Evolutionary conservation across 2,888 invertebrate species (phyloP), one percentile per base, ranked within the genome.

Genomic region (Coremacera marginata): DNA sequence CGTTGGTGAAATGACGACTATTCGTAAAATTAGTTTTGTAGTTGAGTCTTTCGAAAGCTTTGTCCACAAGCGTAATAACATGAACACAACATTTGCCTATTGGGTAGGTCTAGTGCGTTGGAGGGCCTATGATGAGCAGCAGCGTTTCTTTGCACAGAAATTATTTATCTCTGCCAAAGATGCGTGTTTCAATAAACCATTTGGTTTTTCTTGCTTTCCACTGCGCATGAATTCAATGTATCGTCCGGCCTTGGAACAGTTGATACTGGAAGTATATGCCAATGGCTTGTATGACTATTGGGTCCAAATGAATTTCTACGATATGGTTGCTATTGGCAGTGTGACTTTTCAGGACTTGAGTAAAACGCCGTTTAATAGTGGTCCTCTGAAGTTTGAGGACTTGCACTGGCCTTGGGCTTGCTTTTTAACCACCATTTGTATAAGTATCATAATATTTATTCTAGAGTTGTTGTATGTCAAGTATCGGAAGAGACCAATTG

Each of bases 241-340:
- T 7, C 70, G 63, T 1, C 81, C 82, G 5, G 78, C 82, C 2
- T 78, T 84, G 22, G 81, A 74, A 44, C 76, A 80, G 5, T 71
- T 86, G 1, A 81, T 80, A 0, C 44, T 83, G 77, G 82, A 84
- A 11, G 67, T 70, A 5, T 80, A 82, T 0, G 82, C 79, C 14
- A 77, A 73, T 60, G 84, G 84, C 4, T 31, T 86, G 3, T 80
- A 72, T 34, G 80, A 85, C 25, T 74, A 82, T 65, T 84, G 82
- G 84, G 22, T 82, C 5, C 34, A 25, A 8, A 68, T 68, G 68
- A 84, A 83, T 16, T 82, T 83, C 68, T 83, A 82, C 49, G 86
- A 84, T 7, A 85, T 84, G 86, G 80, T 77, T 0, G 79, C 79
- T 5, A 86, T 84, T 0, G 82, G 77, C 0, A 68, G 83, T 19